Percentiles rank a stretch among this genome's conserved stretches.
Conservation (phyloP, 2,888 invertebrate species). For the Dione vanillae region DNA sequence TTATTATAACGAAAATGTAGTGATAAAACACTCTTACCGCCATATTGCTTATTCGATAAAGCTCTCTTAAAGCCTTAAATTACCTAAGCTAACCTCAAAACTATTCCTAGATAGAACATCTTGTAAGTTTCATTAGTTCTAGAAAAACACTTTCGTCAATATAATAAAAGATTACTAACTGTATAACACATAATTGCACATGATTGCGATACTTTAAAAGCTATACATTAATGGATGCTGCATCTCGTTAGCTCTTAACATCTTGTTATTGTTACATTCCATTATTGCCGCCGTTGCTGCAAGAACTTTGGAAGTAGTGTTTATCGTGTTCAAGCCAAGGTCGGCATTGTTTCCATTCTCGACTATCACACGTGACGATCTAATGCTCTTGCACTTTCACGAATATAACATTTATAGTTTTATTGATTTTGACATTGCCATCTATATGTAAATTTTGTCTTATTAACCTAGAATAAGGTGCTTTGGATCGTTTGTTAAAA, state of each 20-base stretch:
- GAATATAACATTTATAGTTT: conserved; percentile 50
- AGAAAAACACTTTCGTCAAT: not conserved
- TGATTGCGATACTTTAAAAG: conserved; percentile 24
- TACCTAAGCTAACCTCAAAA: no score
- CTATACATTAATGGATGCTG: conserved; percentile 39
- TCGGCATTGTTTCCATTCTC: conserved; percentile 67
- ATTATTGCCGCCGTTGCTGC: conserved; percentile 56
- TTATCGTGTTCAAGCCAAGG: conserved; percentile 62
- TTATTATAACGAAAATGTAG: not conserved
- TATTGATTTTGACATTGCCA: conserved; percentile 40
- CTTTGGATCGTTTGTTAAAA: not conserved
- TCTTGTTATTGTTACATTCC: conserved; percentile 54
- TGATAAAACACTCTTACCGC: not conserved
- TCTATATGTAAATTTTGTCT: conserved; percentile 13
- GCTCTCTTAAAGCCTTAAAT: no score
- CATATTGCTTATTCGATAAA: not conserved
- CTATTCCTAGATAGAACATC: no score
- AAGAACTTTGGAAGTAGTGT: conserved; percentile 53
- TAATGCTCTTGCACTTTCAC: conserved; percentile 59
- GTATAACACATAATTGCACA: not conserved
- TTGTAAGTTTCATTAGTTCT: no score
- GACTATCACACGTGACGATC: conserved; percentile 65
- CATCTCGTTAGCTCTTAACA: conserved; percentile 59
- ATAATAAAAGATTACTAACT: not conserved
- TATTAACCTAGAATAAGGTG: conserved; percentile 12